Evolutionary conservation across 2,113 vertebrate species (phyloP).

Genomic region (Sciurus niger): DNA sequence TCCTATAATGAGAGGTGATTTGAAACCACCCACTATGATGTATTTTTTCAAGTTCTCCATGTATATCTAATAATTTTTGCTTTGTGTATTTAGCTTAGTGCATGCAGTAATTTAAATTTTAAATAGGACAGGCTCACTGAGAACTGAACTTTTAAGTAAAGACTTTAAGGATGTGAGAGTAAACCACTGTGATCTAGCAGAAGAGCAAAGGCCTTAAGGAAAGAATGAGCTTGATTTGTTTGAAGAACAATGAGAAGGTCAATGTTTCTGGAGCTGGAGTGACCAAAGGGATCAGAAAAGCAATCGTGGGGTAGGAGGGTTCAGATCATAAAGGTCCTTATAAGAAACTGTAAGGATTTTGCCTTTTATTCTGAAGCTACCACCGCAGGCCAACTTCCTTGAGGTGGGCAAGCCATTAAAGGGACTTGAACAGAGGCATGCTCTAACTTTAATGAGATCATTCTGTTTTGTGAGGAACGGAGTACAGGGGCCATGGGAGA

Average conservation of each 20-base stretch:
- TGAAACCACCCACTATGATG: neutral
- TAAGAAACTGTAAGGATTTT: neutral
- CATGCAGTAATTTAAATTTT: conserved; percentile 2
- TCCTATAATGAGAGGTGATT: conserved; percentile 24
- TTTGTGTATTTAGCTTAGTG: conserved; percentile 36
- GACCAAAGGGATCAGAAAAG: neutral
- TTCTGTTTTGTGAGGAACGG: neutral
- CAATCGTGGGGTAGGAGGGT: neutral
- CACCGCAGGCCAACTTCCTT: neutral
- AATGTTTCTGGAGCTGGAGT: neutral
- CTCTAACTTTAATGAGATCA: neutral
- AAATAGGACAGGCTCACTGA: neutral
- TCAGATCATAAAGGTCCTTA: neutral
- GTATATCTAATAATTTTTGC: conserved; percentile 46
- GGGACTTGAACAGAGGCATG: neutral
- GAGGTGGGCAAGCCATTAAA: neutral
- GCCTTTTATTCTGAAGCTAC: neutral
- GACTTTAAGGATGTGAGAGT: neutral
- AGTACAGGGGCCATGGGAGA: neutral
- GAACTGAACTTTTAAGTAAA: conserved; percentile 47
- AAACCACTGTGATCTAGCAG: neutral
- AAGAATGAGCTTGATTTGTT: neutral
- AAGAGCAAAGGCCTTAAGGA: neutral
- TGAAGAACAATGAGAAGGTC: neutral
- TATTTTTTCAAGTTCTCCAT: conserved; percentile 18